These are phyloP conservation scores for Abramis brama DNA, from an alignment of 2,113 vertebrate genomes.

Conservation along the genomic window DNA sequence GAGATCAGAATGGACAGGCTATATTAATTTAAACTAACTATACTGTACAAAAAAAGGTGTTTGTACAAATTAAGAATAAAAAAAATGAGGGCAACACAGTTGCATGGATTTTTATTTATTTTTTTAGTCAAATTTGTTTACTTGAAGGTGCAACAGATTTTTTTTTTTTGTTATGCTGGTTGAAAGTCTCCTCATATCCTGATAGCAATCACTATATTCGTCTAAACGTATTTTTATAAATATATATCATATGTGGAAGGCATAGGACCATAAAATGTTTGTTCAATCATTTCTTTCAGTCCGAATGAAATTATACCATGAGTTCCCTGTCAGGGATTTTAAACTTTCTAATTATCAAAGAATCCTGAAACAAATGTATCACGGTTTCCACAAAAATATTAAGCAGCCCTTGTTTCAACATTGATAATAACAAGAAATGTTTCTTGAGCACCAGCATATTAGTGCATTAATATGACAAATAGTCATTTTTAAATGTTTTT, in stretches of 20 bases:
- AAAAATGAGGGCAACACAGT: not conserved
- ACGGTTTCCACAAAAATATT: not conserved
- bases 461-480: not conserved
- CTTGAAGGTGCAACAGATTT: too few relatives aligned
- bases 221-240: too few relatives aligned
- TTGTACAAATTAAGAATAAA: not conserved
- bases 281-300: too few relatives aligned
- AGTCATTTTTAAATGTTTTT: too few relatives aligned
- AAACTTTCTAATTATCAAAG: not conserved
- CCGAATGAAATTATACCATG: too few relatives aligned
- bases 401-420: not conserved
- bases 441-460: not conserved
- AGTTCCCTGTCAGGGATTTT: not conserved
- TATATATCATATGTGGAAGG: too few relatives aligned
- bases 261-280: too few relatives aligned
- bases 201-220: too few relatives aligned
- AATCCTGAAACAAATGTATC: not conserved
- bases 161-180: too few relatives aligned
- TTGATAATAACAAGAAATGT: not conserved
- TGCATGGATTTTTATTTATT: not conserved
- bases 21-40: conserved; percentile 32
- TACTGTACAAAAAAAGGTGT: not conserved
- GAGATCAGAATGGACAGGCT: conserved; percentile 35
- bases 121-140: not conserved
- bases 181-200: too few relatives aligned